These are phyloP conservation scores for Tribolium madens DNA, from an alignment of 1,140 invertebrate species.

Conservation along the genomic window DNA sequence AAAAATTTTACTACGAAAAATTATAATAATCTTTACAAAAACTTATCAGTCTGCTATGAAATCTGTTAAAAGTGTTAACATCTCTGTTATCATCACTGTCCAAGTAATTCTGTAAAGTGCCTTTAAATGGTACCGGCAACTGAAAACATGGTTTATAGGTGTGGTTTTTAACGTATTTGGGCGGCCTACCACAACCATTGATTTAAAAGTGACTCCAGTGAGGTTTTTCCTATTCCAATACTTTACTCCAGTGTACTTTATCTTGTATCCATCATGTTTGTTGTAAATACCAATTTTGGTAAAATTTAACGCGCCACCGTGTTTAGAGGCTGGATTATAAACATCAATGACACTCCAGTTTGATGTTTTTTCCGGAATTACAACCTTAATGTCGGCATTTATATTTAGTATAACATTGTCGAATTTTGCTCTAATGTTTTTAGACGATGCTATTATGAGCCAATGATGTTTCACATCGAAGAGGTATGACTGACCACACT, in stretches of 20 bases:
- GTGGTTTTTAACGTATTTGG: neutral
- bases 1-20: slow-evolving; percentile 68
- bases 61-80: slow-evolving; percentile 73
- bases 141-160: slow-evolving; percentile 53
- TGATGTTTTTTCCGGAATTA: neutral
- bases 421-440: slow-evolving; percentile 1
- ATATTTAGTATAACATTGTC: slow-evolving; percentile 43
- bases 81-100: slow-evolving; percentile 66
- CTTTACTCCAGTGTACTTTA: slow-evolving; percentile 10
- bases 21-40: slow-evolving; percentile 74
- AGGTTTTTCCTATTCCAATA: slow-evolving; percentile 48
- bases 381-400: slow-evolving; percentile 43
- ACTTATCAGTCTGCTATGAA: slow-evolving; percentile 71
- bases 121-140: slow-evolving; percentile 67
- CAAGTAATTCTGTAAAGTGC: slow-evolving; percentile 71
- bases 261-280: neutral
- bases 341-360: slow-evolving; percentile 32
- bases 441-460: slow-evolving; percentile 12
- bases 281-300: slow-evolving; percentile 41
- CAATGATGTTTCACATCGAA: slow-evolving; percentile 49
- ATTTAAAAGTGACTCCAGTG: slow-evolving; percentile 44
- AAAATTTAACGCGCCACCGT: slow-evolving; percentile 41
- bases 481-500: slow-evolving; percentile 27
- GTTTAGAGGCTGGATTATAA: slow-evolving; percentile 47
- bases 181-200: slow-evolving; percentile 43